Conservation (phyloP, 2,797 vertebrate genomes). For the Catharus ustulatus region DNA sequence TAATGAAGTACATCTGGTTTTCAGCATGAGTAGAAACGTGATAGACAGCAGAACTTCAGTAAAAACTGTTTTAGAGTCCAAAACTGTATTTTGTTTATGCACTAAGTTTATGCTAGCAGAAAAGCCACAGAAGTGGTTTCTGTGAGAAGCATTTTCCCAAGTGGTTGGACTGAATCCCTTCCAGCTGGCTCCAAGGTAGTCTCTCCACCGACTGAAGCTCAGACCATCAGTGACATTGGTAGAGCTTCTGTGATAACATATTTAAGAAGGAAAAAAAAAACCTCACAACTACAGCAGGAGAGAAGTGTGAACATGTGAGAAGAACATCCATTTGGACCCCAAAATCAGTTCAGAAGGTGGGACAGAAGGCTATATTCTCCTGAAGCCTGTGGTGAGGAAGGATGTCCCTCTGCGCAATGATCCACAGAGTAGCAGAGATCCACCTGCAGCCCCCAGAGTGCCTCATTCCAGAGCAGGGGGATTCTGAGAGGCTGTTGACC, state of each 20-base stretch:
- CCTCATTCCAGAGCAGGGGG: fast-evolving
- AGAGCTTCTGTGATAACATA: neutral
- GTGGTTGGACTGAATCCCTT: fast-evolving
- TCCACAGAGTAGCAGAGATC: neutral
- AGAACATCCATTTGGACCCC: neutral
- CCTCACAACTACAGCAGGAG: neutral
- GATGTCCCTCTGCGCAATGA: neutral
- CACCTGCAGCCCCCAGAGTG: neutral
- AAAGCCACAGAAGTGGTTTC: neutral
- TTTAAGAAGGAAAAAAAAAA: neutral
- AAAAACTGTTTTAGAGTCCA: neutral
- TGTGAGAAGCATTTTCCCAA: neutral
- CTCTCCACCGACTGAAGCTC: fast-evolving
- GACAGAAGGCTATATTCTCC: neutral
- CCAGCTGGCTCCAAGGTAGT: neutral
- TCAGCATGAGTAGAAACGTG: neutral
- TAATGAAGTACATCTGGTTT: neutral
- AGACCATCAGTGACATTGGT: fast-evolving
- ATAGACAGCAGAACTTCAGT: neutral
- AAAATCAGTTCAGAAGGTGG: neutral
- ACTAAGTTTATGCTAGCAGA: neutral
- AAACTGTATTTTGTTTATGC: neutral
- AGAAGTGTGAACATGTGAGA: neutral
- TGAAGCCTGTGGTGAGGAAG: fast-evolving
- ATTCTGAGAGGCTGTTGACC: neutral